phyloP scores from a whole-genome alignment of 2,113 vertebrate genomes.

The Dryoscopus gambensis region DNA sequence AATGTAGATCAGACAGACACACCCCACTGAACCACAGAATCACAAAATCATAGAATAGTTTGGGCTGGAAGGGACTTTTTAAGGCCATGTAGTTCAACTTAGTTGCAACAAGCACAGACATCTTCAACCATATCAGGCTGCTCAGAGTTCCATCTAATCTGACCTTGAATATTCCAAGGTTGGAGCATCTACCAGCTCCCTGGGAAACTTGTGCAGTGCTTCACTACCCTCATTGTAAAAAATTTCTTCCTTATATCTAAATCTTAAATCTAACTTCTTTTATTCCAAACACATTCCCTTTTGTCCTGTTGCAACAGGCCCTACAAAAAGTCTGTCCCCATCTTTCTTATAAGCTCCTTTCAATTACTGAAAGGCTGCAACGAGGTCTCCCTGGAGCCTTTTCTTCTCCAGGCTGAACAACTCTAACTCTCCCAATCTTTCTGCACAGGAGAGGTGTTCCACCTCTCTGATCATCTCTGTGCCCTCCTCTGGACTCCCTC shows the following conservation, averaged over 20 bases:
- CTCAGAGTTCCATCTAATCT: neutral
- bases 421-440: neutral
- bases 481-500: neutral
- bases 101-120: neutral
- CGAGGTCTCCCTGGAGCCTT: no score
- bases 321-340: neutral
- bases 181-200: neutral
- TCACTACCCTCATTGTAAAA: neutral
- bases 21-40: neutral
- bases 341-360: neutral
- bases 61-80: neutral
- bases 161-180: neutral
- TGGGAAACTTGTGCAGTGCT: neutral
- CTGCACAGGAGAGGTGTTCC: neutral
- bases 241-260: neutral
- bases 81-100: neutral
- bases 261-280: neutral
- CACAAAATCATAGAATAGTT: neutral
- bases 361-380: neutral
- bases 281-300: neutral
- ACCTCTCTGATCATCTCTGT: neutral
- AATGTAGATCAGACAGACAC: neutral
- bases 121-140: neutral
- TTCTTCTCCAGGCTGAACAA: neutral
- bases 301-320: neutral